Evolutionary conservation across 2,888 invertebrate species (phyloP), one percentile per base, ranked within the genome.

Genomic region (Drosophila neonasuta): DNA sequence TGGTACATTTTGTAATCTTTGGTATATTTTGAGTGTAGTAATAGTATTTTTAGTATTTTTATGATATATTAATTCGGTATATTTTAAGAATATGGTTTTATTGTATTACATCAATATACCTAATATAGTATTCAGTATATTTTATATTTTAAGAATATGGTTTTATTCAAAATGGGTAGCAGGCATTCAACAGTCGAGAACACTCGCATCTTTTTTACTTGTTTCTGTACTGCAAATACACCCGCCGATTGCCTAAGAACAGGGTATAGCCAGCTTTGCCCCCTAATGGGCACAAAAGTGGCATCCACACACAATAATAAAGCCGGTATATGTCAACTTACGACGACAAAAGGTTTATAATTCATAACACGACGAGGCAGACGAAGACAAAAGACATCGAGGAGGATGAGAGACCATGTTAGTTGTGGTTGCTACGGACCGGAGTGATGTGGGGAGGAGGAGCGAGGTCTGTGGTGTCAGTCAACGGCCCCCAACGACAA

Each of bases 301-400:
- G 20, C 60, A 61, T 55, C 50, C 48, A 48, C 48, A 48, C 62
- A 44, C 64, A 50, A 51, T 64, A 59, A 68, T 65, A 68, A 68
- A 67, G 62, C 57, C 68, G 61, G 41, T 45, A 51, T 36, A 60
- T 60, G 57, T 58, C 77, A 67, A 76, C 57, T 64, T 29, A 42
- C 54, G 54, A 57, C 52, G 15, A 30, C 55, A 54, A 63, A 64
- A 64, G 73, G 63, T 68, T 74, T 74, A 68, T 63, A 72, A 74
- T 74, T 76, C 74, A 67, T 76, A 76, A 54, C 77, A 74, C 71
- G 72, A 67, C 39, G 17, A 57, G 32, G 11, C 51, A 9, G 13
- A 45, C 24, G 48, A 3, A 29, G 17, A 30, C 50, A 5, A 1
- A 42, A 8, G 32, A 15, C 20, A 24, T n/a, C n/a, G 15, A 11